These are phyloP conservation scores for Dicerorhinus sumatrensis DNA, from an alignment of 2,113 vertebrate species.

Conservation along the genomic window DNA sequence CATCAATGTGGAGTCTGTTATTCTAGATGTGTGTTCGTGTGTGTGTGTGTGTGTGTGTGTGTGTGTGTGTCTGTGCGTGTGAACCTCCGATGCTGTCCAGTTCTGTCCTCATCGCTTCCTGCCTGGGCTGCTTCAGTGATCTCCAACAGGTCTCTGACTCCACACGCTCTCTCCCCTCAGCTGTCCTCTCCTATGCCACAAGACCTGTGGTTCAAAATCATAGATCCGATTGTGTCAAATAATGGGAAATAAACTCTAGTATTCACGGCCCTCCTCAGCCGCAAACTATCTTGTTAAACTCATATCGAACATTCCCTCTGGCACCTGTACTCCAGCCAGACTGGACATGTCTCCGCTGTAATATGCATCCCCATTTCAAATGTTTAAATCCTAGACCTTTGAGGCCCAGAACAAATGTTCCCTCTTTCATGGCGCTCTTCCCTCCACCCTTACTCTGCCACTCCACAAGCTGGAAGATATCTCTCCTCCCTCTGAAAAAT, in stretches of 20 bases:
- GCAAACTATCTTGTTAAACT: neutral
- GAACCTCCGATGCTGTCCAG: neutral
- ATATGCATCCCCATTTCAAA: neutral
- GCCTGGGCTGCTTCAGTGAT: neutral
- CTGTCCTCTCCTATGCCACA: neutral
- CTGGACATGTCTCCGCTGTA: neutral
- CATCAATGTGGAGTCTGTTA: neutral
- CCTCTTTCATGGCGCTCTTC: neutral
- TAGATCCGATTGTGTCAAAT: neutral
- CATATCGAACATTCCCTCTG: neutral
- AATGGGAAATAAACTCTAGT: neutral
- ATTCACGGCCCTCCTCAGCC: neutral
- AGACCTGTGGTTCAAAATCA: neutral
- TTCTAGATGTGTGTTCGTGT: neutral
- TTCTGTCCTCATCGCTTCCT: neutral
- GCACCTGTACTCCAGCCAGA: too few relatives aligned
- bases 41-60: too few relatives aligned
- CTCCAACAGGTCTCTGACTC: neutral
- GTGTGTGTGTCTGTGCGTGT: neutral
- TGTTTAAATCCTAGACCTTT: neutral
- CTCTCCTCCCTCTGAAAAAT: slow-evolving; percentile 24
- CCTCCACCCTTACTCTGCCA: neutral
- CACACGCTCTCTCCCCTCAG: neutral
- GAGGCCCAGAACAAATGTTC: neutral
- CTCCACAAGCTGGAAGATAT: neutral